Evolutionary conservation across 1,140 invertebrate species (phyloP), one percentile per base, ranked within the genome.

Genomic region (Episyrphus balteatus): DNA sequence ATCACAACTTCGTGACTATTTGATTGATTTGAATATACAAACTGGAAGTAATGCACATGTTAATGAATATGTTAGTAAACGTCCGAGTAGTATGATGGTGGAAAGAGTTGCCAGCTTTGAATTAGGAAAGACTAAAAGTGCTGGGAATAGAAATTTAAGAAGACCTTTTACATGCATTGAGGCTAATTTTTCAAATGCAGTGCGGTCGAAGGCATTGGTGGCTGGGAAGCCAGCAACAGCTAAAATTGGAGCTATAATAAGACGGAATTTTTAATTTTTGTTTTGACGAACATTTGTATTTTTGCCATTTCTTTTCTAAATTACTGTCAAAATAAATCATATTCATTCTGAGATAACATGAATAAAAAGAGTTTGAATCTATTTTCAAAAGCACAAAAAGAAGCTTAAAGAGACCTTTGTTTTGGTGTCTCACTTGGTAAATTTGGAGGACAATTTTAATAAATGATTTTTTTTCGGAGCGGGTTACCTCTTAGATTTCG

Each of bases 21-120:
- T 68, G 26, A 55, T 59, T n/a, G 53, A 61, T 31, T 37, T 68
- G 33, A 68, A 64, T 31, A 55, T 68, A 0, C 54, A 52, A 38
- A 55, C 55, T n/a, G 66, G 66, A n/a, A 60, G 53, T 32, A 65
- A 63, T 18, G 55, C 54, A 3, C 57, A 62, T 32, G 44, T 61
- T 10, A 57, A 65, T 32, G 56, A 57, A 5, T 61, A 65, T 48
- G 42, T 66, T 3, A 51, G 55, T n/a, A 49, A 57, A 1, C 53
- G 66, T 7, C 66, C 66, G 26, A 58, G 53, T 21, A 68, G 66
- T 41, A 68, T 68, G 62, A 57, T 61, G n/a, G 60, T 68, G 17
- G 62, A 68, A 38, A 55, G 59, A 6, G 59, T 66, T 3, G 49
- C 44, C 0, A 61, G 53, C 7, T 34, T 62, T 11, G 51, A 42